Conservation (phyloP, 2,797 vertebrate genomes). For the Moxostoma hubbsi region DNA sequence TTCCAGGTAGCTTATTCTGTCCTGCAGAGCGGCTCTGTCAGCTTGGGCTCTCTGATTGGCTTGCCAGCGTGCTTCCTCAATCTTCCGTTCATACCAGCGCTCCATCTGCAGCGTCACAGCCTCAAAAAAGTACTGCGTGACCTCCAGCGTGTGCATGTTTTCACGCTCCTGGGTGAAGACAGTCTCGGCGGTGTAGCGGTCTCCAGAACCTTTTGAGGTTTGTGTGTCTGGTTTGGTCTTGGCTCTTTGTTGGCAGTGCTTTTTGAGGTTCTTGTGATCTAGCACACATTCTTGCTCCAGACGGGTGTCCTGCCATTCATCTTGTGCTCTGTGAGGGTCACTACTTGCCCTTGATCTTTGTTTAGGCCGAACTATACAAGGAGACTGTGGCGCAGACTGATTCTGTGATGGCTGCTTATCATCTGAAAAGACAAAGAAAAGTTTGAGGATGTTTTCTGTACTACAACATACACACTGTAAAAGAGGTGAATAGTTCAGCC, state of each 20-base stretch:
- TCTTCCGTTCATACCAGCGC: slow-evolving; percentile 96
- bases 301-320: slow-evolving; percentile 58
- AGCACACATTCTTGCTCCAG: slow-evolving; percentile 64
- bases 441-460: neutral
- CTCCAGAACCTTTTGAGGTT: slow-evolving; percentile 66
- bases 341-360: slow-evolving; percentile 71
- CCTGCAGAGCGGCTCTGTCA: slow-evolving; percentile 82
- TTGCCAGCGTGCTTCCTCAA: slow-evolving; percentile 88
- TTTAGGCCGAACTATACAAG: slow-evolving; percentile 88
- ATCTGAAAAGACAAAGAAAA: slow-evolving; percentile 56
- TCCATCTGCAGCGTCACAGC: slow-evolving; percentile 95
- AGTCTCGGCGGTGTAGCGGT: slow-evolving; percentile 54
- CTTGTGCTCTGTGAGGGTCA: slow-evolving; percentile 64
- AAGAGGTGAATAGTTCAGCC: too few relatives aligned
- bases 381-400: slow-evolving; percentile 69
- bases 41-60: slow-evolving; percentile 85
- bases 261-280: slow-evolving; percentile 72
- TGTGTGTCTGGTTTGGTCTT: slow-evolving; percentile 66
- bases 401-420: slow-evolving; percentile 69
- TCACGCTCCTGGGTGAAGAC: slow-evolving; percentile 72
- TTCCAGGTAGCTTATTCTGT: slow-evolving; percentile 87
- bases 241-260: slow-evolving; percentile 71
- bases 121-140: slow-evolving; percentile 96
- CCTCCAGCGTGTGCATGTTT: slow-evolving; percentile 88
- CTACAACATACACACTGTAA: neutral